Evolutionary conservation across 2,888 invertebrate species (phyloP), one percentile per base, ranked within the genome.

Genomic region (Seira sanloemensis): DNA sequence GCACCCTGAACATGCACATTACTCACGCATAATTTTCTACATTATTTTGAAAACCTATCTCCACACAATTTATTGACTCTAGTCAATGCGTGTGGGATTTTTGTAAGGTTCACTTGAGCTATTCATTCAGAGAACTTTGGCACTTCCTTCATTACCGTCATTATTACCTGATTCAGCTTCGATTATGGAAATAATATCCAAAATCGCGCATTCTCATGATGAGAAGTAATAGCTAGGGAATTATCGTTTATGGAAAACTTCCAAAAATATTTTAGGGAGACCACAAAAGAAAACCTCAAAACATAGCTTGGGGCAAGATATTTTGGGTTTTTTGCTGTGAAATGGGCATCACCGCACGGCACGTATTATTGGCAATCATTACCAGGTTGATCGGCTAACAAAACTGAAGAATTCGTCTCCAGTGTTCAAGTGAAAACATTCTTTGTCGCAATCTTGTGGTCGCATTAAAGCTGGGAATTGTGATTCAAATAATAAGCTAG

Each of bases 31-130:
- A 67, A 58, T 21, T 58, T 5, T 58, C 4, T n/a, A 37, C 12
- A 37, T 37, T 37, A 7, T 37, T 50, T 50, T 50, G n/a, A 7
- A 2, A 2, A 50, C 25, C 16, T 24, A 27, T 54, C 24, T 25
- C 7, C 65, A 21, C 26, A 69, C 46, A 62, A 78, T 78, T 78
- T 84, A 73, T 78, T 71, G 74, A 76, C 81, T 76, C 58, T 25
- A 50, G 7, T 78, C 84, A 67, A 71, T 76, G 84, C 66, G 84
- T 84, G 78, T 69, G 84, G 84, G 65, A 84, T 78, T 65, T 72
- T 68, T 67, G 24, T 16, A 58, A 16, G 16, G 7, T 2, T 24
- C 26, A 67, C 26, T 21, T 18, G n/a, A 66, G 21, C 5, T 9
- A 19, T 66, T 16, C n/a, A 66, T 67, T 25, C 26, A 16, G 21